These are phyloP conservation scores for Callimorpha dominula DNA, from an alignment of 2,888 invertebrate genomes.

Conservation along the genomic window DNA sequence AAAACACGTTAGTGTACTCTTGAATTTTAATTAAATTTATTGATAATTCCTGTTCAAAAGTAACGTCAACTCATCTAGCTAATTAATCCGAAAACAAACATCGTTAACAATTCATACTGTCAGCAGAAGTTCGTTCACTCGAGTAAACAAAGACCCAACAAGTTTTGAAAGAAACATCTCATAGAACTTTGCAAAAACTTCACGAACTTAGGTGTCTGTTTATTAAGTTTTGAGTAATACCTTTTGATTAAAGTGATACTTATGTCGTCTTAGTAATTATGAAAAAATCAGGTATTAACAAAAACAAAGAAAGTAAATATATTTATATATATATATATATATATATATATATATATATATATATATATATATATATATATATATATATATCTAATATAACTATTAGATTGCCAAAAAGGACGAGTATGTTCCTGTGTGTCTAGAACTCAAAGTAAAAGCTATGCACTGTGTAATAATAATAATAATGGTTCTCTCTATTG, in stretches of 20 bases:
- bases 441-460: no score
- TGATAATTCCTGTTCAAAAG: neutral
- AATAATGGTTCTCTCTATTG: no score
- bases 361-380: no score
- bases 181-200: constrained; percentile 31
- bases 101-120: constrained; percentile 28
- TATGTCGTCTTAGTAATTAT: constrained; percentile 25
- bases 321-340: no score
- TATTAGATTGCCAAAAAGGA: no score
- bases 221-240: constrained; percentile 43
- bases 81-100: constrained; percentile 33
- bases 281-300: no score
- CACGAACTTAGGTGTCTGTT: constrained; percentile 37
- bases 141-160: constrained; percentile 16
- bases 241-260: constrained; percentile 32
- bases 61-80: neutral
- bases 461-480: no score
- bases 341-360: no score
- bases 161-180: constrained; percentile 35
- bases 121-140: constrained; percentile 15
- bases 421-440: no score
- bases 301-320: no score
- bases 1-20: neutral
- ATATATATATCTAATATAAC: no score
- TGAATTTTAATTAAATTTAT: neutral